These are phyloP conservation scores for Spatulosminthurus flaviceps DNA, from an alignment of 2,888 invertebrate genomes.

Conservation along the genomic window DNA sequence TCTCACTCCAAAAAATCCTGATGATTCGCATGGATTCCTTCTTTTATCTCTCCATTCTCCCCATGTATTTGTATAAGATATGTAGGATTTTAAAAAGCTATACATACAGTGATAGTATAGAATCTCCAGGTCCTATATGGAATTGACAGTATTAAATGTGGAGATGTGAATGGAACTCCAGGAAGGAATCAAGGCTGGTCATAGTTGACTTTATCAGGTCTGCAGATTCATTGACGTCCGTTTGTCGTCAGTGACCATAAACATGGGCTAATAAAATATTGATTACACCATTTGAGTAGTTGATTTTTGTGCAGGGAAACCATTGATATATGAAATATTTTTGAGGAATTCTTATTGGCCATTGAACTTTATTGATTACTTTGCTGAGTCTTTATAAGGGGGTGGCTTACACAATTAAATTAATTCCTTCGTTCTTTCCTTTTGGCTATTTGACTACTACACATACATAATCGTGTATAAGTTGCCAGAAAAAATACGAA, in stretches of 20 bases:
- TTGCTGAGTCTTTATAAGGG: background rate
- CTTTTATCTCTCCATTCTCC: too few relatives aligned
- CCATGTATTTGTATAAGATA: too few relatives aligned
- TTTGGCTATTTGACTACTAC: too few relatives aligned
- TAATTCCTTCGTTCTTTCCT: background rate
- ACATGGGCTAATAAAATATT: background rate
- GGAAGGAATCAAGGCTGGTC: background rate
- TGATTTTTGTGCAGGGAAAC: background rate
- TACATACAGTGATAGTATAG: too few relatives aligned
- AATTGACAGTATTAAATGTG: too few relatives aligned
- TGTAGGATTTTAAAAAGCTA: too few relatives aligned
- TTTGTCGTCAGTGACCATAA: background rate
- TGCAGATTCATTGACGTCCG: background rate
- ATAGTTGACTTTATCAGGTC: background rate
- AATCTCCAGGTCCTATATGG: too few relatives aligned
- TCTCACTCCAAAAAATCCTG: conserved; percentile 22
- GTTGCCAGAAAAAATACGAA: too few relatives aligned
- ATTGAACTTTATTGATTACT: conserved; percentile 7
- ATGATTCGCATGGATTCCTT: too few relatives aligned
- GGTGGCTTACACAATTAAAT: background rate
- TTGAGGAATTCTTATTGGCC: background rate
- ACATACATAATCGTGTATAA: too few relatives aligned
- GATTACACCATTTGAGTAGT: background rate
- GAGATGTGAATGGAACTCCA: background rate
- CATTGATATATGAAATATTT: conserved; percentile 1